Evolutionary conservation across 2,888 invertebrate species (phyloP).

Genomic region (Harmothoe impar): DNA sequence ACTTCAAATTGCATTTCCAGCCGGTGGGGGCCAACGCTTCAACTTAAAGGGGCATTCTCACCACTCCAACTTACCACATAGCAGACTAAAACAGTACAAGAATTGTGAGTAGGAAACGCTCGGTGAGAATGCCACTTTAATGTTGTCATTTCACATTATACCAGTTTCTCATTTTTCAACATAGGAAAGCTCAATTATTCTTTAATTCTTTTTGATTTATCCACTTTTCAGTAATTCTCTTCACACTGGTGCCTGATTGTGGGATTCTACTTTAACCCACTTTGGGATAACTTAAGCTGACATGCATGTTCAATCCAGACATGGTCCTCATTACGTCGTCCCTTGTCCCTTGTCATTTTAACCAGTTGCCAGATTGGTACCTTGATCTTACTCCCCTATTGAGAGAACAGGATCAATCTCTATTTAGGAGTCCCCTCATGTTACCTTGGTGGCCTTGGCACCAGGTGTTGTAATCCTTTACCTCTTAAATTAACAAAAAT

Average conservation of each 20-base stretch:
- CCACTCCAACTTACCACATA: no score
- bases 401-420: not conserved
- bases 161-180: not conserved
- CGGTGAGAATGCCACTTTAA: no score
- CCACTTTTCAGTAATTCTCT: not conserved
- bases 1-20: no score
- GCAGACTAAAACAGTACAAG: no score
- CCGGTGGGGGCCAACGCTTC: no score
- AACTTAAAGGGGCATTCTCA: no score
- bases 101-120: no score
- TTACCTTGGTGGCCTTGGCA: not conserved
- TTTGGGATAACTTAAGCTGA: slow-evolving; percentile 1
- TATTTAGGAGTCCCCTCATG: not conserved
- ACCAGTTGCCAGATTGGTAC: not conserved
- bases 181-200: not conserved
- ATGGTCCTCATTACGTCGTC: not conserved
- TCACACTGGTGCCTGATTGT: not conserved
- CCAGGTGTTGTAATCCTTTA: not conserved
- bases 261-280: not conserved
- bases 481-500: not conserved
- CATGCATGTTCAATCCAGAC: slow-evolving; percentile 10
- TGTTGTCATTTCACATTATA: no score
- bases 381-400: not conserved
- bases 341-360: not conserved
- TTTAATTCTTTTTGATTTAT: no score